phyloP scores from a whole-genome alignment of 2,888 invertebrate genomes.

The Myopa tessellatipennis region DNA sequence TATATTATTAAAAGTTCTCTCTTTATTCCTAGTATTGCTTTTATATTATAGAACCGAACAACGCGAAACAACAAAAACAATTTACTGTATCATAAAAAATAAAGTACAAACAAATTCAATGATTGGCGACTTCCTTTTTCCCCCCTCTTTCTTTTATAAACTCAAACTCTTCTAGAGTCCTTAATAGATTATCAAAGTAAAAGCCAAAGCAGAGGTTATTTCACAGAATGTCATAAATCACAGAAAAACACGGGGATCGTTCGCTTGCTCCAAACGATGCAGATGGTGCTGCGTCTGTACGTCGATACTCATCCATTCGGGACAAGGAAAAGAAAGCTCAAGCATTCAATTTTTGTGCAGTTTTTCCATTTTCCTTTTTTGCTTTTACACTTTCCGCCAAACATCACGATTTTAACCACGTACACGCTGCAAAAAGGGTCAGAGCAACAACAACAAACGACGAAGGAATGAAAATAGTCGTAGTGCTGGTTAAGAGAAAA shows the following conservation, averaged over 20 bases:
- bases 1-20: too few species aligned
- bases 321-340: neutral
- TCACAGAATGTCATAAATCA: conserved; percentile 35
- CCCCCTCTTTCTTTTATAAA: too few species aligned
- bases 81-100: too few species aligned
- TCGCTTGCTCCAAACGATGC: neutral
- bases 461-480: neutral
- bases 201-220: conserved; percentile 37
- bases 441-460: neutral
- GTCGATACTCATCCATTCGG: neutral
- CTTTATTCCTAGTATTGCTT: too few species aligned
- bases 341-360: neutral
- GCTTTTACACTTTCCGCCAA: conserved; percentile 16
- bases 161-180: neutral
- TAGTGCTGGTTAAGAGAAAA: neutral
- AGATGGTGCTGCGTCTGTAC: neutral
- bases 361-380: neutral
- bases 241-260: conserved; percentile 11
- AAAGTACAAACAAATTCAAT: too few species aligned
- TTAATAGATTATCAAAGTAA: neutral
- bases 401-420: conserved; percentile 27
- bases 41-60: too few species aligned
- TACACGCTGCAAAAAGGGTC: neutral
- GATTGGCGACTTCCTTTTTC: too few species aligned
- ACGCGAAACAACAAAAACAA: too few species aligned